Conservation (phyloP, 2,797 vertebrate species). For the Myotis planiceps region DNA sequence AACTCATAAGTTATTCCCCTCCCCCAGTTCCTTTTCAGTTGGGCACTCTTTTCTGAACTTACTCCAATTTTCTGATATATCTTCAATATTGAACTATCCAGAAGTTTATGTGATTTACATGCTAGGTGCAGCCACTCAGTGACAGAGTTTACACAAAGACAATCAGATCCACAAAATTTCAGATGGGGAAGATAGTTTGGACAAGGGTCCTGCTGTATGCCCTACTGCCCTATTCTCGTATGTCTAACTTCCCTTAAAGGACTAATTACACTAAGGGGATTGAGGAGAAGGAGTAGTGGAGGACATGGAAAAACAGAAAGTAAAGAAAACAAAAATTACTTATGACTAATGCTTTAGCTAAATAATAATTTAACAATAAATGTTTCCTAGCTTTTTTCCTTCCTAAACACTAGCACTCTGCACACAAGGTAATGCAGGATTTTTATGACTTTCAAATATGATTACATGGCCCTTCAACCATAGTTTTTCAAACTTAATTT, state of each 20-base stretch:
- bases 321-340: not conserved
- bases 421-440: not conserved
- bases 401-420: not conserved
- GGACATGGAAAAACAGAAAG: not conserved
- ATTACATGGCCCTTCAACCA: not conserved
- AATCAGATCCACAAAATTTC: not conserved
- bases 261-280: no score
- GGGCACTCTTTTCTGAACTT: not conserved
- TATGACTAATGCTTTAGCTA: not conserved
- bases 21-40: not conserved
- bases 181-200: not conserved
- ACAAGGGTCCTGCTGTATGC: not conserved
- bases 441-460: conserved; percentile 8
- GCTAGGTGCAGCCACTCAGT: not conserved
- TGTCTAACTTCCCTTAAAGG: not conserved
- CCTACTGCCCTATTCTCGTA: not conserved
- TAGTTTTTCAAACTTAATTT: not conserved
- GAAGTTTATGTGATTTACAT: not conserved
- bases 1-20: not conserved
- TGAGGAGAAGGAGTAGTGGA: not conserved
- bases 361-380: not conserved
- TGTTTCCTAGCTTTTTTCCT: not conserved
- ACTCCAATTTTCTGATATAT: not conserved
- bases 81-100: not conserved
- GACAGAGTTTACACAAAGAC: not conserved